Evolutionary conservation across 2,888 invertebrate species (phyloP).

Genomic region (Herminia tarsipennalis): DNA sequence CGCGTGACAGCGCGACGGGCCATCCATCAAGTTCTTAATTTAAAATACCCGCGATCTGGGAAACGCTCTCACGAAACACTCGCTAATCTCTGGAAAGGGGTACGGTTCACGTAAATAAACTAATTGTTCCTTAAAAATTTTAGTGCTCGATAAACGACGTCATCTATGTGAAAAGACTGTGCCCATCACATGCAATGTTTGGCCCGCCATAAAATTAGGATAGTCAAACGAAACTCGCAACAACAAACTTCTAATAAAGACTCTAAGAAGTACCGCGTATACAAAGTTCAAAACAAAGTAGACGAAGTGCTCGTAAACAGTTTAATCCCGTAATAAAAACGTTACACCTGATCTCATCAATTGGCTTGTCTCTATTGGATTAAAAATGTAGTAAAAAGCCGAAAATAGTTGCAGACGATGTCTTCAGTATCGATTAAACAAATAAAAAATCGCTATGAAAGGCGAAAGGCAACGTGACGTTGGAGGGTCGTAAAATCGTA

Average conservation of each 20-base stretch:
- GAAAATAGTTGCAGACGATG: slow-evolving; percentile 75
- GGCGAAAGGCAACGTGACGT: slow-evolving; percentile 80
- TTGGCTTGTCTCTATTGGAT: slow-evolving; percentile 70
- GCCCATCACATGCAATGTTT: slow-evolving; percentile 45
- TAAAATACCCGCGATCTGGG: slow-evolving; percentile 81
- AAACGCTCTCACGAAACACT: slow-evolving; percentile 67
- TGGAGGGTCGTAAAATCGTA: slow-evolving; percentile 81
- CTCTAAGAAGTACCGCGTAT: slow-evolving; percentile 61
- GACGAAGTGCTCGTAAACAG: slow-evolving; percentile 78
- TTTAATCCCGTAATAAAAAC: slow-evolving; percentile 80
- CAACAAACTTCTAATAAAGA: slow-evolving; percentile 62
- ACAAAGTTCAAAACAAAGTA: slow-evolving; percentile 75
- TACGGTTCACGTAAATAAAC: slow-evolving; percentile 65
- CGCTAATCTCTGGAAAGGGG: slow-evolving; percentile 74
- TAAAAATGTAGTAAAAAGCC: slow-evolving; percentile 73
- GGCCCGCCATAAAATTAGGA: slow-evolving; percentile 58
- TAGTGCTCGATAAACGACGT: slow-evolving; percentile 60
- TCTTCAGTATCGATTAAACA: slow-evolving; percentile 85
- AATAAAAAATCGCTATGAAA: slow-evolving; percentile 84
- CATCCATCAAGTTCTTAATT: slow-evolving; percentile 84
- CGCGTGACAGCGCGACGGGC: slow-evolving; percentile 76
- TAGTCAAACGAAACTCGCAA: slow-evolving; percentile 56
- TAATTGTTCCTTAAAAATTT: slow-evolving; percentile 68
- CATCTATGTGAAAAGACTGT: slow-evolving; percentile 45
- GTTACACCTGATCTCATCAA: slow-evolving; percentile 78